These are phyloP conservation scores for Bombus confusus DNA, from an alignment of 1,140 invertebrate species.

Conservation along the genomic window DNA sequence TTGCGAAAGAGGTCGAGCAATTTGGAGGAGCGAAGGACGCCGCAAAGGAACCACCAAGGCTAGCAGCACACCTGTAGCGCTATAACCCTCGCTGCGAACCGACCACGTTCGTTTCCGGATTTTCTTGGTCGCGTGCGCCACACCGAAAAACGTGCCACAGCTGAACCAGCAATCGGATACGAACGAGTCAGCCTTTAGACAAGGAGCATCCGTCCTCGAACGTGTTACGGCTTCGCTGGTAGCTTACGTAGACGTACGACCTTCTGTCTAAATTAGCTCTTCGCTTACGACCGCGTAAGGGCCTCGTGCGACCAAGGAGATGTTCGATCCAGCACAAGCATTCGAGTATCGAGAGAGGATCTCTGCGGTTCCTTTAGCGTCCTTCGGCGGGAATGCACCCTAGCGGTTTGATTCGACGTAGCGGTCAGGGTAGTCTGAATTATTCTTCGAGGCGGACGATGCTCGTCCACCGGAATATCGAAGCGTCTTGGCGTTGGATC, in stretches of 20 bases:
- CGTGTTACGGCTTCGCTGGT: slow-evolving; percentile 1
- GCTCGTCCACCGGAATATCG: too few species aligned
- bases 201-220: background rate
- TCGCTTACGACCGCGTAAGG: background rate
- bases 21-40: background rate
- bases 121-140: slow-evolving; percentile 3
- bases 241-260: background rate
- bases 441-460: too few species aligned
- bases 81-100: slow-evolving; percentile 5
- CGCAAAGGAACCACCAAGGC: slow-evolving; percentile 1
- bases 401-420: background rate
- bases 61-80: slow-evolving; percentile 55
- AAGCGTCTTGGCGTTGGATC: too few species aligned
- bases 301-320: too few species aligned
- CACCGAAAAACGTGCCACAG: slow-evolving; percentile 23
- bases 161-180: slow-evolving; percentile 18
- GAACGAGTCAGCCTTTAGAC: slow-evolving; percentile 43
- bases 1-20: background rate
- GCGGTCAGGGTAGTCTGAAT: too few species aligned
- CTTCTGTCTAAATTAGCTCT: background rate
- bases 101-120: background rate
- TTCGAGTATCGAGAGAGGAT: background rate
- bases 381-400: background rate
- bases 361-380: background rate
- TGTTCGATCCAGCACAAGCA: too few species aligned